These are phyloP conservation scores for Acyrthosiphon pisum DNA, from an alignment of 1,140 invertebrate genomes.

Conservation along the genomic window DNA sequence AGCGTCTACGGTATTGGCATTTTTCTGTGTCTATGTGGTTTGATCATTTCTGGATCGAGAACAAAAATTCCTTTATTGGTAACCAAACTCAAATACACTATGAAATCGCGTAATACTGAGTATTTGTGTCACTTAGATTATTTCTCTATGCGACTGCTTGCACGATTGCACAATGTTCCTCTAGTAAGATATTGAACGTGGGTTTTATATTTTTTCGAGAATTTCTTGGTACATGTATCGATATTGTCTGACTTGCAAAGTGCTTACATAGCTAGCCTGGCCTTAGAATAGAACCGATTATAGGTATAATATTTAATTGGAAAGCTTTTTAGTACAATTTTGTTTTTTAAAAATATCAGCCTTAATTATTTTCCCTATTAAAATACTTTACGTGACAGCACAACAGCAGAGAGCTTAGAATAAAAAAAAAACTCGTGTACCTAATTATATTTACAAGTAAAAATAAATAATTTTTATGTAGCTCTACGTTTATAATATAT, in stretches of 20 bases:
- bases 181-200: background rate
- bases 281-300: background rate
- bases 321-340: background rate
- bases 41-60: background rate
- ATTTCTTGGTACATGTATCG: background rate
- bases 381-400: background rate
- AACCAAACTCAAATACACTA: background rate
- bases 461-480: background rate
- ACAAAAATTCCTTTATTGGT: conserved; percentile 6
- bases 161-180: background rate
- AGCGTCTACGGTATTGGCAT: background rate
- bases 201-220: background rate
- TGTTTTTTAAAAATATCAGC: background rate
- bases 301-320: background rate
- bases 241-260: background rate
- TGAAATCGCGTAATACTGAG: background rate
- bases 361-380: background rate
- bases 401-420: background rate
- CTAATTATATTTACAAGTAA: too few relatives aligned
- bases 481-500: background rate
- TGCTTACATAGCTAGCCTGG: background rate
- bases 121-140: background rate
- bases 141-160: background rate
- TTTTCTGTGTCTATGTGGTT: background rate
- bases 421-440: too few relatives aligned